Evolutionary conservation across 2,113 vertebrate genomes (phyloP).

Genomic region (Columba livia): DNA sequence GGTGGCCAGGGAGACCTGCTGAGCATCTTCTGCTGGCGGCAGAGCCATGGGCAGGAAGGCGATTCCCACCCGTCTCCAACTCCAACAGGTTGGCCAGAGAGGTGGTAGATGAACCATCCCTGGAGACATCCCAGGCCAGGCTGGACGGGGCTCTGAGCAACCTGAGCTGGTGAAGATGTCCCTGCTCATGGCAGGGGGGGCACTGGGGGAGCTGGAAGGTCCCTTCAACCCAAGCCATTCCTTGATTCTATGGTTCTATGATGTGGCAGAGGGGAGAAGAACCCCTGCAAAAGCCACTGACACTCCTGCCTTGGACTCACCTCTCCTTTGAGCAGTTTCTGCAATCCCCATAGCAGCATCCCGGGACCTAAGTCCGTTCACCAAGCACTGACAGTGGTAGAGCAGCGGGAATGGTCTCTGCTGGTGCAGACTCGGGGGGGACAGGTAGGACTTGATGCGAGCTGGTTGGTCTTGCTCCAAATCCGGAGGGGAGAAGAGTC

Average conservation of each 20-base stretch:
- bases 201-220: background rate
- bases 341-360: background rate
- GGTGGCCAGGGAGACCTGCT: fast-evolving
- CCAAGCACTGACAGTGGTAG: background rate
- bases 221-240: background rate
- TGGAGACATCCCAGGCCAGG: background rate
- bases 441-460: background rate
- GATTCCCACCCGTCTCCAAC: background rate
- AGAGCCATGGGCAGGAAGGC: fast-evolving
- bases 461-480: background rate
- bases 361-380: fast-evolving
- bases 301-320: fast-evolving
- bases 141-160: fast-evolving
- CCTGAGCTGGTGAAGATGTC: no score
- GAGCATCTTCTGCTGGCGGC: background rate
- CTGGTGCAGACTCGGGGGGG: background rate
- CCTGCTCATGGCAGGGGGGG: fast-evolving
- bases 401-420: background rate
- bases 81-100: background rate
- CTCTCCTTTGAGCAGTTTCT: background rate
- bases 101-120: background rate
- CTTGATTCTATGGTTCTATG: background rate
- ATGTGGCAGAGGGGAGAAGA: background rate
- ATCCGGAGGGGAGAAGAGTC: background rate
- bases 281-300: background rate